phyloP scores from a whole-genome alignment of 2,888 invertebrate genomes.

The Taenaris catops region DNA sequence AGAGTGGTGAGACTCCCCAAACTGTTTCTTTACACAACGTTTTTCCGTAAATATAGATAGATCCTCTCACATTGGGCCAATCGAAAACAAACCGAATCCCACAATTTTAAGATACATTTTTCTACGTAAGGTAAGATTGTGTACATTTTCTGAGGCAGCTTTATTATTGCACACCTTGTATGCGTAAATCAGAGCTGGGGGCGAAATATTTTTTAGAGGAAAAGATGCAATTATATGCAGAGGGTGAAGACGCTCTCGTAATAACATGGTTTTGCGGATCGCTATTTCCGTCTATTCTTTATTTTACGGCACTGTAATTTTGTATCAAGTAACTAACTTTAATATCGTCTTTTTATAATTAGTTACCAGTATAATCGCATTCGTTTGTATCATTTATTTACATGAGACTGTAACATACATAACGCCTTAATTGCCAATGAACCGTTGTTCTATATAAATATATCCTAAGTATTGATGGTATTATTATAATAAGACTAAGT shows the following conservation, averaged over 20 bases:
- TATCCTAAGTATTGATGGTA: no score
- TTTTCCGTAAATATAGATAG: slow-evolving; percentile 64
- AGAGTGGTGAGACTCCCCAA: slow-evolving; percentile 63
- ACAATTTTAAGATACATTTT: slow-evolving; percentile 38
- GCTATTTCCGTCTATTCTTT: no score
- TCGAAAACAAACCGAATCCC: slow-evolving; percentile 42
- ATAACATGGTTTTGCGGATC: slow-evolving; percentile 14
- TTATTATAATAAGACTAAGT: no score
- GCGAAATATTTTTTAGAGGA: slow-evolving; percentile 69
- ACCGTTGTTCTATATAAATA: no score
- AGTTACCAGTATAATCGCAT: no score
- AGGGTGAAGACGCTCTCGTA: slow-evolving; percentile 27
- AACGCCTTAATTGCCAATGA: no score
- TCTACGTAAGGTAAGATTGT: slow-evolving; percentile 32
- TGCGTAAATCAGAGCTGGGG: slow-evolving; percentile 77
- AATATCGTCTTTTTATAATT: no score
- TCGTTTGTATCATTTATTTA: no score
- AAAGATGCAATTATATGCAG: slow-evolving; percentile 78
- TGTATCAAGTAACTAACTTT: no score
- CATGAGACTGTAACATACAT: no score
- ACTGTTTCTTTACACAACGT: slow-evolving; percentile 66
- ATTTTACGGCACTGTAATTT: no score
- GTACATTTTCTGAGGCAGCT: slow-evolving; percentile 65
- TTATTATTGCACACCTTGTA: slow-evolving; percentile 80
- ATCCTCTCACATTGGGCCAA: slow-evolving; percentile 33